A percentile compares a stretch with the other conserved stretches of the same genome.
phyloP scores from a whole-genome alignment of 2,113 vertebrate species.

The Parus major region DNA sequence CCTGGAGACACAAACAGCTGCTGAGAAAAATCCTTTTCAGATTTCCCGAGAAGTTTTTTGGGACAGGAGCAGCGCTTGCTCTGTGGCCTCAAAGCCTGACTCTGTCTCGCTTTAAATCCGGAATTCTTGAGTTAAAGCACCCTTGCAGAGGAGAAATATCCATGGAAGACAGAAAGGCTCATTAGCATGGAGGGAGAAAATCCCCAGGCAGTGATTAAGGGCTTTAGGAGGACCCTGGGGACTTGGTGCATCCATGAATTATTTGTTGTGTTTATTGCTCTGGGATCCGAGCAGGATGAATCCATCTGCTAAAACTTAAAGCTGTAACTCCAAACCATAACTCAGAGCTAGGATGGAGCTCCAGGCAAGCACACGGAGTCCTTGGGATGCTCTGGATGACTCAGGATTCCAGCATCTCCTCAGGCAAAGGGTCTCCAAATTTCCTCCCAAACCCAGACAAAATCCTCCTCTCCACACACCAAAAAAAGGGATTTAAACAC shows the following conservation, averaged over 20 bases:
- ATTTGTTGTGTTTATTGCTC: not conserved
- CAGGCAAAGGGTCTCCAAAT: not conserved
- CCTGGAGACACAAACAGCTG: not conserved
- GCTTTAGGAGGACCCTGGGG: not conserved
- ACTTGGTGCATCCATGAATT: not conserved
- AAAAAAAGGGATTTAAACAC: not conserved
- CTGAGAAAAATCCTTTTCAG: not conserved
- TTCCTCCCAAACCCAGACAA: not conserved
- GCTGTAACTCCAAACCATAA: not conserved
- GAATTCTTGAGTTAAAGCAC: not conserved
- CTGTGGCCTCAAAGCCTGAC: not conserved
- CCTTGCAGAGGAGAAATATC: not conserved
- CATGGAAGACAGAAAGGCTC: not conserved
- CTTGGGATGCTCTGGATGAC: not conserved
- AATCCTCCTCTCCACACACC: not conserved
- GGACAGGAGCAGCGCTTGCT: not conserved
- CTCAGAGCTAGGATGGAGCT: not conserved
- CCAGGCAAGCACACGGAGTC: not conserved
- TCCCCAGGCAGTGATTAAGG: not conserved
- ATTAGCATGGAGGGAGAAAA: not conserved
- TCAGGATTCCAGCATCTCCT: not conserved
- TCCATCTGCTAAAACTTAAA: not conserved
- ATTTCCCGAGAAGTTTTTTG: not conserved
- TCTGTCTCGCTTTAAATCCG: not conserved
- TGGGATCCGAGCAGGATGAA: not conserved